Evolutionary conservation across 2,113 vertebrate species (phyloP), one percentile per base, ranked within the genome.

Genomic region (Chinchilla lanigera): DNA sequence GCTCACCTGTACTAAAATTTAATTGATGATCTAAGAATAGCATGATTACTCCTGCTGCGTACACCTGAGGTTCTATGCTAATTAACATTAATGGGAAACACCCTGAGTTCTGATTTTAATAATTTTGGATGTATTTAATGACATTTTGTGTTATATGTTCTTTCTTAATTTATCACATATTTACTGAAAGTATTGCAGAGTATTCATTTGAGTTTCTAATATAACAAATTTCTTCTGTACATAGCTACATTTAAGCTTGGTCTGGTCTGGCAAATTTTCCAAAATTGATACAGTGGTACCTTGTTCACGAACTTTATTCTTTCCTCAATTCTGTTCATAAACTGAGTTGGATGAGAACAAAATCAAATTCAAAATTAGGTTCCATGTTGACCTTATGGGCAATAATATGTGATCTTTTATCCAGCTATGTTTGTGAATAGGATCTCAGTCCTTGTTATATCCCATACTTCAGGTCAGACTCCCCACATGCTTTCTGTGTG

Each of bases 401-500:
- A n/a, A n/a, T n/a, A n/a, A n/a, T n/a, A n/a, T n/a, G n/a, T n/a
- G n/a, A n/a, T n/a, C n/a, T n/a, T 47, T 47, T 5, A 28, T 28
- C 41, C 41, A 47, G 41, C 28, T 28, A 11, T 26, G 71, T 44
- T 3, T 77, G 41, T 14, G 41, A 14, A 11, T 11, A 14, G 13
- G 16, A 28, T 97, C 38, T 98, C 96, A 93, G 91, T 98, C 97
- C 97, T 97, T 93, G 61, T 20, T 97, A 97, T 96, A 86, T 75
- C 93, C 93, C 95, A 96, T 71, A 95, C 89, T 84, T 96, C 83
- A 93, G 95, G 94, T 38, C 91, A 94, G 97, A 98, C 97, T 86
- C 86, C 95, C 96, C 96, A 97, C 94, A 89, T 82, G 0, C 86
- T 98, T 98, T 97, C 97, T 98, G 97, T 98, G 97, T 98, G 96